Conservation (phyloP, 2,888 invertebrate genomes). For the Dasypogon diadema region DNA sequence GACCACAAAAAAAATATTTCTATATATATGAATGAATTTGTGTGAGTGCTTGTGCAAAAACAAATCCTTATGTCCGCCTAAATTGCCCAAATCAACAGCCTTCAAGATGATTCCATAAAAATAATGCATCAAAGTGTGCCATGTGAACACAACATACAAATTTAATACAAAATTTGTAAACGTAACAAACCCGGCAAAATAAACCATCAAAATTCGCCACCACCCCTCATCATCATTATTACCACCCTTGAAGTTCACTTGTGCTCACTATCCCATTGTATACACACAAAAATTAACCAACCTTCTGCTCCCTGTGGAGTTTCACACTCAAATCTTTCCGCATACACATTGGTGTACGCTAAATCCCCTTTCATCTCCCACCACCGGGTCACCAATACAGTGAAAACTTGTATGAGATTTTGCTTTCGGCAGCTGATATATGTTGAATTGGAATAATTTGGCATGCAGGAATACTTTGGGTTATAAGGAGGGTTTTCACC, state of each 20-base stretch:
- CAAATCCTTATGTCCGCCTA: no score
- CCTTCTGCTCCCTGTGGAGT: conserved; percentile 2
- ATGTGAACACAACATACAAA: neutral
- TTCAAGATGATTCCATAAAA: no score
- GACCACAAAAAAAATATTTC: conserved; percentile 4
- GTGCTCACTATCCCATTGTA: conserved; percentile 17
- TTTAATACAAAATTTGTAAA: neutral
- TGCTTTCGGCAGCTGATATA: conserved; percentile 9
- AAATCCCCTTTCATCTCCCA: neutral
- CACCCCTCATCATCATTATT: conserved; percentile 34
- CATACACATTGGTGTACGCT: neutral
- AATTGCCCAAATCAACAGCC: no score
- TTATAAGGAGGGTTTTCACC: no score
- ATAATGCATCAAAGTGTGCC: neutral
- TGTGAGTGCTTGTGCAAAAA: neutral
- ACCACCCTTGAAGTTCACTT: conserved; percentile 31
- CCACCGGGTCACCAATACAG: neutral
- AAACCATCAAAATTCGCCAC: conserved; percentile 51
- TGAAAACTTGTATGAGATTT: no score
- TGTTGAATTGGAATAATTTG: conserved; percentile 13
- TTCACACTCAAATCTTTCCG: neutral
- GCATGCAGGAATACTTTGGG: no score
- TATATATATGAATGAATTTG: conserved; percentile 8
- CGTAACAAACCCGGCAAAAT: conserved; percentile 54
- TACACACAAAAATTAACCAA: conserved; percentile 10